Base-by-base conservation (phyloP, 2,113 vertebrate genomes). In the Trogon melanurus region DNA sequence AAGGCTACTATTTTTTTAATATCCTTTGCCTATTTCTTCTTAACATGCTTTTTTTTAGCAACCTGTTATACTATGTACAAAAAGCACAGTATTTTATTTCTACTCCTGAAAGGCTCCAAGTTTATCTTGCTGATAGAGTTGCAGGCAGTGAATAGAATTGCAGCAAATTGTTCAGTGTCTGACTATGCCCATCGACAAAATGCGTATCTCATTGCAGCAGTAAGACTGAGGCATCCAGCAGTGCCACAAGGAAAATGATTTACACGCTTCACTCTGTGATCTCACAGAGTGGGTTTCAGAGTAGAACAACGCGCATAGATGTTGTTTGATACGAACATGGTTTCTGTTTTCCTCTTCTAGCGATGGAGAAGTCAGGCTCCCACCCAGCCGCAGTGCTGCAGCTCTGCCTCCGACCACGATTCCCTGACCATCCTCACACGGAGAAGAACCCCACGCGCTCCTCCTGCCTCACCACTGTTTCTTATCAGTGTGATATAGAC, bases 371-470 rank as follows among this genome's bases (percentile, higher is more conserved):
- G 11, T 20, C 54, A 29, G 48, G 48, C 16, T 22, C 9, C 17
- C 17, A n/a, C 15, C 7, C 48, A 30, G 5, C 4, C 4, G 0
- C 27, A 2, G 0, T 5, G 76, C 23, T 51, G 41, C 0, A 0
- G 26, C 57, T 89, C 62, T 83, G 67, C 34, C 44, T 70, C 45
- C 2, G 4, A 6, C 29, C 30, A 16, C 1, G 2, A 27, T 20
- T 44, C 65, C n/a, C 32, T 5, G 15, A 34, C 15, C 15, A 8
- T 2, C 10, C 7, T 61, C 5, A 0, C 14, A 6, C 14, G 38
- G 34, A 30, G 47, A 38, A 58, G 14, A 34, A 4, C 1, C 29
- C 4, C 38, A 47, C 32, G 7, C 0, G 0, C 72, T 32, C 16
- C 51, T 83, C 48, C 74, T 58, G 22, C 56, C 70, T 44, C 78